A percentile compares a stretch with the other conserved stretches of the same genome.
phyloP scores from a whole-genome alignment of 2,113 vertebrate species.

The Motacilla alba region DNA sequence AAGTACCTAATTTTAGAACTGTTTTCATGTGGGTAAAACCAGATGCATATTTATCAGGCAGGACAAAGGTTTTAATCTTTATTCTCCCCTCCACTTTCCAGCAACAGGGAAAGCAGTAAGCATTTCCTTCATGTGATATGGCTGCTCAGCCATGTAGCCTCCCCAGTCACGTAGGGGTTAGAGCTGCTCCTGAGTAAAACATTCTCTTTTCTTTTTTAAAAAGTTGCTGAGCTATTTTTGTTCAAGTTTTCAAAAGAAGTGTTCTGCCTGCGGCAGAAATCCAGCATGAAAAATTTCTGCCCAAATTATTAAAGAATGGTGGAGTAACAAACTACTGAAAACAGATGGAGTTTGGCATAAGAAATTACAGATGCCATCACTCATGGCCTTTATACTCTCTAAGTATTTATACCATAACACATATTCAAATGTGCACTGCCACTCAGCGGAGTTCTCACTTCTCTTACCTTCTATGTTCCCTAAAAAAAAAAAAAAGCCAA shows the following conservation, averaged over 20 bases:
- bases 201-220: not conserved
- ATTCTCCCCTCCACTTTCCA: not conserved
- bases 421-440: not conserved
- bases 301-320: constrained; percentile 44
- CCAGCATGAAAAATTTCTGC: constrained; percentile 33
- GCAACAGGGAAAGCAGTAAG: not conserved
- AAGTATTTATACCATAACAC: not conserved
- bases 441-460: not conserved
- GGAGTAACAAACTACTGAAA: constrained; percentile 33
- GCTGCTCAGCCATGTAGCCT: not conserved
- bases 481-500: not conserved
- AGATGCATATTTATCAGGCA: not conserved
- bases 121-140: not conserved
- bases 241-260: constrained; percentile 39
- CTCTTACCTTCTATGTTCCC: not conserved
- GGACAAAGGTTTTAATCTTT: not conserved
- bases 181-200: not conserved
- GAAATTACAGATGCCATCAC: constrained; percentile 16
- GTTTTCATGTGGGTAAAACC: not conserved
- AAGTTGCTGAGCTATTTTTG: constrained; percentile 42
- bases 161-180: not conserved
- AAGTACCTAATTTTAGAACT: not conserved
- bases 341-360: constrained; percentile 29
- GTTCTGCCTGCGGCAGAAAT: constrained; percentile 26
- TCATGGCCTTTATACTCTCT: not conserved